Evolutionary conservation across 2,113 vertebrate genomes (phyloP).

Genomic region (Lasiurus borealis): DNA sequence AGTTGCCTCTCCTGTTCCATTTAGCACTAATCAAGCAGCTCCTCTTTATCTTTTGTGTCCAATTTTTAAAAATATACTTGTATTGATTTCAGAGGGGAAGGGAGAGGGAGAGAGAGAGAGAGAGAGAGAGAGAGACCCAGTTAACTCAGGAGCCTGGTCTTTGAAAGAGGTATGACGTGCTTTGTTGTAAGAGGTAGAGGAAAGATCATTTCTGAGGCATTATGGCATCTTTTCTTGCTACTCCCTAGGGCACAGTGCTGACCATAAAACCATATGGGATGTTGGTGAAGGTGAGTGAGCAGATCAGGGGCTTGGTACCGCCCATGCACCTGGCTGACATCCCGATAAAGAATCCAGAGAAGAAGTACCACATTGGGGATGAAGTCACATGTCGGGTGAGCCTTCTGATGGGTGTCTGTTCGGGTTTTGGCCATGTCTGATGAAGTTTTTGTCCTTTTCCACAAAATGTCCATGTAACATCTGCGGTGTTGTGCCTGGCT

Average conservation of each 20-base stretch:
- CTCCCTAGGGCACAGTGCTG: conserved; percentile 90
- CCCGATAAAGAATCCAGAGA: conserved; percentile 93
- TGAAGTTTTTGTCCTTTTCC: not conserved
- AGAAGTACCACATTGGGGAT: conserved; percentile 91
- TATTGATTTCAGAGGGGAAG: too few relatives aligned
- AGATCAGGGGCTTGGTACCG: conserved; percentile 94
- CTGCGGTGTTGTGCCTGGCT: not conserved
- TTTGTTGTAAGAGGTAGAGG: not conserved
- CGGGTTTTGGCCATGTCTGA: not conserved
- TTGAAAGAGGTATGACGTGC: not conserved
- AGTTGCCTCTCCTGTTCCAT: not conserved
- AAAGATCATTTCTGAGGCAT: not conserved
- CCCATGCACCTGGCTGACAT: conserved; percentile 93
- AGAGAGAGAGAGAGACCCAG: not conserved
- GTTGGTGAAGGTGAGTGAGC: conserved; percentile 90
- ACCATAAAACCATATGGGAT: conserved; percentile 90
- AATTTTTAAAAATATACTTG: too few relatives aligned
- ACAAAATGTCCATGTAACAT: not conserved
- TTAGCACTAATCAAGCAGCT: not conserved
- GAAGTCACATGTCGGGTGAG: conserved; percentile 95
- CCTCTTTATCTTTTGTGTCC: not conserved
- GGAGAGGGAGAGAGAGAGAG: too few relatives aligned
- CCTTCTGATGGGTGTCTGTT: not conserved
- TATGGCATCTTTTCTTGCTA: not conserved
- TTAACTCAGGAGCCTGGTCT: not conserved